A percentile compares a stretch with the other conserved stretches of the same genome.
These are phyloP conservation scores for Xenus cinereus DNA, from an alignment of 2,113 vertebrate genomes.

Conservation along the genomic window DNA sequence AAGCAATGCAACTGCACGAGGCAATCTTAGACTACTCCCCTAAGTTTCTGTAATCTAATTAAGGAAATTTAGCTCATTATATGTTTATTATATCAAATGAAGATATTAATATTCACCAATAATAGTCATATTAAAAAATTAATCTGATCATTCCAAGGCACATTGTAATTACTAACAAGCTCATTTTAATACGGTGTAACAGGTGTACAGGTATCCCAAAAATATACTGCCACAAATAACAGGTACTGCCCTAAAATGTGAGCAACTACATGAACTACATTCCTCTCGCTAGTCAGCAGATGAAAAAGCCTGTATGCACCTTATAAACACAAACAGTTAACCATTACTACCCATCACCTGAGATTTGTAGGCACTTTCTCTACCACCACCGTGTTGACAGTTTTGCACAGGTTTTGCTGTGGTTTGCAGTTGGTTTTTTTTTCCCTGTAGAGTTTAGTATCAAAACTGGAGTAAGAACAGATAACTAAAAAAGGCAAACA, in stretches of 20 bases:
- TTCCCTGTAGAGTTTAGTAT: background rate
- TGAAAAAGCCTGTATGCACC: background rate
- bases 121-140: background rate
- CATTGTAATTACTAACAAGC: background rate
- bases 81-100: background rate
- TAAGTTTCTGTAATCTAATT: background rate
- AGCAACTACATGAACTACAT: background rate
- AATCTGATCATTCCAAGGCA: background rate
- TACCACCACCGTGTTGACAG: background rate
- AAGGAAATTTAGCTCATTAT: background rate
- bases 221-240: background rate
- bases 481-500: background rate
- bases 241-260: background rate
- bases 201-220: background rate
- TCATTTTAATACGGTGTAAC: background rate
- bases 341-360: background rate
- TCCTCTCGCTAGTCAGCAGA: background rate
- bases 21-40: background rate
- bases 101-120: background rate
- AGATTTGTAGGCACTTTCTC: background rate
- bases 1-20: background rate
- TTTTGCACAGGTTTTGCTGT: background rate
- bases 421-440: fast-evolving
- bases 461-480: background rate
- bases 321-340: background rate